Percentiles rank a stretch among this genome's conserved stretches.
Conservation (phyloP, 2,888 invertebrate species). For the Lymantria dispar region DNA sequence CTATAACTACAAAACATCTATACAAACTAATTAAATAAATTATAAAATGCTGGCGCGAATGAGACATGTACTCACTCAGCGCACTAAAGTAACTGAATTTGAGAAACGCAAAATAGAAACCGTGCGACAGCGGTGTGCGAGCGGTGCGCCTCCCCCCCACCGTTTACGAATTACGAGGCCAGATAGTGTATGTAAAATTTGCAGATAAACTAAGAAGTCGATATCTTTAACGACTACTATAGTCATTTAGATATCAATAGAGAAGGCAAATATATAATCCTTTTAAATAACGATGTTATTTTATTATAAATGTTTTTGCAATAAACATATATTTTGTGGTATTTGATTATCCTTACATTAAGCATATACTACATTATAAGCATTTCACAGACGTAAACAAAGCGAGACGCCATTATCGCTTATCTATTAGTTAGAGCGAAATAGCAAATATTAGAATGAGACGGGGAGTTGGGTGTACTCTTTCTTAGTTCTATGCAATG, state of each 20-base stretch:
- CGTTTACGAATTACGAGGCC: conserved; percentile 75
- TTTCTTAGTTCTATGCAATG: conserved; percentile 39
- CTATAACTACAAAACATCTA: conserved; percentile 52
- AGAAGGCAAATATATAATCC: background rate
- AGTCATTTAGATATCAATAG: background rate
- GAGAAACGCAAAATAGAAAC: conserved; percentile 82
- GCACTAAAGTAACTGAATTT: conserved; percentile 75
- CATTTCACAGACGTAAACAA: conserved; percentile 73
- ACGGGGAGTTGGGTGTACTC: conserved; percentile 44
- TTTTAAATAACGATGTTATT: too few relatives aligned
- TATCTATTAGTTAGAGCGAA: conserved; percentile 55
- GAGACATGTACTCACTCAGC: conserved; percentile 56
- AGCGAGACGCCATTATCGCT: conserved; percentile 63
- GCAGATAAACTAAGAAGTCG: conserved; percentile 54
- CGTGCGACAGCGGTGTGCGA: conserved; percentile 67
- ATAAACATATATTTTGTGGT: background rate
- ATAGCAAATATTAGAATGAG: conserved; percentile 41
- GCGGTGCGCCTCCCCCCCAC: conserved; percentile 65
- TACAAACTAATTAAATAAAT: conserved; percentile 60
- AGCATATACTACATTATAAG: conserved; percentile 56
- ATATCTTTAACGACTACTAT: conserved; percentile 23
- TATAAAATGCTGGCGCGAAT: conserved; percentile 67
- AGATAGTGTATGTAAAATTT: conserved; percentile 59
- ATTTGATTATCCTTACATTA: conserved; percentile 36
- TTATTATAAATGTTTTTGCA: background rate